Conservation (phyloP, 2,888 invertebrate species). For the Stegophylla sp. region DNA sequence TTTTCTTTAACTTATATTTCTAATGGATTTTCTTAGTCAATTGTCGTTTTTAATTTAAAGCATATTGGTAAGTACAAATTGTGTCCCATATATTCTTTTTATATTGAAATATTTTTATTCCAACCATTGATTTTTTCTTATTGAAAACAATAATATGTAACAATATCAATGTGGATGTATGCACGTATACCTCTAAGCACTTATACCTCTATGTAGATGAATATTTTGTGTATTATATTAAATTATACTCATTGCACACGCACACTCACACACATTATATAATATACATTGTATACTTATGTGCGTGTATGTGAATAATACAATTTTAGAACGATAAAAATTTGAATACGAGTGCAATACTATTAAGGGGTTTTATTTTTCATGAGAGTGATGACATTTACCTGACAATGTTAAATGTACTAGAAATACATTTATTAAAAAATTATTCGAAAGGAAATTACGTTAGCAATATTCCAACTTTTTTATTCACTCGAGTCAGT, state of each 20-base stretch:
- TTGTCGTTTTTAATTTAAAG: no score
- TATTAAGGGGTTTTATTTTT: not conserved
- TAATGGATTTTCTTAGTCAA: no score
- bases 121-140: not conserved
- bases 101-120: not conserved
- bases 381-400: not conserved
- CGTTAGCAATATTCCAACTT: not conserved
- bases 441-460: not conserved
- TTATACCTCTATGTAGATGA: not conserved
- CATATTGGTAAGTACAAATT: no score
- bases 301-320: not conserved
- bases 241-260: not conserved
- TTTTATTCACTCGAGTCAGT: no score
- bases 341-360: not conserved
- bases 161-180: not conserved
- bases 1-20: not conserved
- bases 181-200: not conserved
- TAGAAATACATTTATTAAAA: not conserved
- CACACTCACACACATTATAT: not conserved
- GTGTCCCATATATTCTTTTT: not conserved
- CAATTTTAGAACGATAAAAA: not conserved
- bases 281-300: not conserved
- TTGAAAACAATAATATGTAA: not conserved
- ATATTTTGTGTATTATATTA: not conserved
- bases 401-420: not conserved